A percentile compares a stretch with the other conserved stretches of the same genome.
Conservation (phyloP, 1,140 invertebrate genomes). For the Drosophila varians region DNA sequence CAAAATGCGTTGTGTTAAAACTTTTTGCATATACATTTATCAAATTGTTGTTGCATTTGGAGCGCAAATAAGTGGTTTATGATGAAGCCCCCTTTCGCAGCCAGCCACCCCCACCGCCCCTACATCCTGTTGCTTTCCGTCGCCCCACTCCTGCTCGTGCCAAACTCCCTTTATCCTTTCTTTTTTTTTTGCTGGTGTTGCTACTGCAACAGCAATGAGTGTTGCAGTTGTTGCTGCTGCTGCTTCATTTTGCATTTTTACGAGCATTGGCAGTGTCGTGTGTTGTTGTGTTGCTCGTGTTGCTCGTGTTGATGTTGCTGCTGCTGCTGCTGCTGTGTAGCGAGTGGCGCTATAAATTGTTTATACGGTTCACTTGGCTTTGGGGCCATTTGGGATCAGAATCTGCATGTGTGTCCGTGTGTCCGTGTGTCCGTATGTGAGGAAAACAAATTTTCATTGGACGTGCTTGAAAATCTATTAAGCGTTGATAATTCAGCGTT, state of each 20-base stretch:
- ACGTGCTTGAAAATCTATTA: slow-evolving; percentile 78
- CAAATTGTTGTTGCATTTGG: slow-evolving; percentile 78
- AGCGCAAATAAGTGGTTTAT: slow-evolving; percentile 81
- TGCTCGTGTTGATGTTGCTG: slow-evolving; percentile 31
- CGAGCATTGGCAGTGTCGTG: slow-evolving; percentile 59
- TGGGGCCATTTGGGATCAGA: slow-evolving; percentile 76
- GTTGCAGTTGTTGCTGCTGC: slow-evolving; percentile 26
- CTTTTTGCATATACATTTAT: slow-evolving; percentile 61
- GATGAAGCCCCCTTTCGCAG: slow-evolving; percentile 53
- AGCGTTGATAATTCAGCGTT: slow-evolving; percentile 70
- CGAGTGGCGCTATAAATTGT: slow-evolving; percentile 76
- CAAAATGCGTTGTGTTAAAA: slow-evolving; percentile 31
- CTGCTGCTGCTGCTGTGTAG: slow-evolving; percentile 32
- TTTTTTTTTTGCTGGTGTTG: slow-evolving; percentile 1
- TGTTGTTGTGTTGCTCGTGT: slow-evolving; percentile 40
- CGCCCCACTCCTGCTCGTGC: not conserved
- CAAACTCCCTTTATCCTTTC: not conserved
- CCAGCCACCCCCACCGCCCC: not conserved
- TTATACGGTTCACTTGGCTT: slow-evolving; percentile 80
- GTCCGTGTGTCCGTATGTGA: not conserved
- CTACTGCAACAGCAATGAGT: not conserved
- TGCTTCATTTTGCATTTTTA: slow-evolving; percentile 79
- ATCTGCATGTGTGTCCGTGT: not conserved
- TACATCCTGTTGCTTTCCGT: not conserved
- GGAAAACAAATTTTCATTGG: slow-evolving; percentile 68